Base-by-base conservation (phyloP, 1,140 invertebrate species). In the Amyelois transitella region DNA sequence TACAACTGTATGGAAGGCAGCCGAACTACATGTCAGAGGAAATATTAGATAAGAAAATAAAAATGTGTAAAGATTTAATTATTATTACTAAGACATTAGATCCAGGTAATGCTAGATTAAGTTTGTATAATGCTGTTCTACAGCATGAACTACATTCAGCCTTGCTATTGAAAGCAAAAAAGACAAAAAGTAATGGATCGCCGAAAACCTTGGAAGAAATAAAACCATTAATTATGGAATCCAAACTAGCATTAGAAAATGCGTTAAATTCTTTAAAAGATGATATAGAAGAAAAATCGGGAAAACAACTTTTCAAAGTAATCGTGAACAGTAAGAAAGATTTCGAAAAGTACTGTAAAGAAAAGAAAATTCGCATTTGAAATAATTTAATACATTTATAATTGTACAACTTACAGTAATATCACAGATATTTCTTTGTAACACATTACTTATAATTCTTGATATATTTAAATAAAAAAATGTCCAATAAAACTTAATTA, bases 1-100 rank as follows among this genome's bases (percentile, higher is more conserved):
- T 96, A 17, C 95, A 96, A 70, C 71, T 96, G 3, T 94, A 94
- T 71, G 93, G 93, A 10, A 89, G 92, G 58, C 91, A 93, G 61
- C 77, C 87, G 18, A 91, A 90, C 19, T 91, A 91, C 63, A 83
- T 89, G 51, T 82, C 89, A 0, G 85, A 90, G 20, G 91, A 92
- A 55, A 88, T 90, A 43, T 75, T 93, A 22, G 90, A 92, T 19
- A 90, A 90, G 45, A 94, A 94, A 86, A 72, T 90, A 2, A 90
- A 91, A 32, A 90, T 94, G 70, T 95, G 94, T 58, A 88, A 91
- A 50, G 91, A 94, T 49, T 81, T 96, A 0, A 84, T 94, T 51
- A 77, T 88, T 5, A 90, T 92, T 1, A 93, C 92, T 0, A 86
- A 78, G 43, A 91, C 86, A 18, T 75, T 96, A 21, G 94, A 95